Percentiles rank a stretch among this genome's conserved stretches.
Evolutionary conservation across 2,888 invertebrate species (phyloP).

Genomic region (Cantharis rufa): DNA sequence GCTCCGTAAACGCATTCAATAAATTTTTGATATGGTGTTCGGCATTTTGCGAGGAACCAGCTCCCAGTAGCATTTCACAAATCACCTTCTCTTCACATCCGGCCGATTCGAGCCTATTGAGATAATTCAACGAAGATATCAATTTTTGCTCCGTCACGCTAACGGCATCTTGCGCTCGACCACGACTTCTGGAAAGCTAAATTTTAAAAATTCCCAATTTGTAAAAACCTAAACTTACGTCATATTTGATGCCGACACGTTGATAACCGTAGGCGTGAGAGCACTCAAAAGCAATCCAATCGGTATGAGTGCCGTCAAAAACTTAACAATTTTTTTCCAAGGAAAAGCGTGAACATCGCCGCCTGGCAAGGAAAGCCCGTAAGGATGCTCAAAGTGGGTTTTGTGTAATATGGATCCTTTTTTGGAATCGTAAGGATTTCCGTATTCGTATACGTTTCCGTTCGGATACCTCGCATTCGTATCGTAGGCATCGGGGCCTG

Average conservation of each 20-base stretch:
- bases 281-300: constrained; percentile 73
- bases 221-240: constrained; percentile 42
- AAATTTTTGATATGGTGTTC: constrained; percentile 47
- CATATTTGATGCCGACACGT: constrained; percentile 56
- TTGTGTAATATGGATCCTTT: constrained; percentile 14
- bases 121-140: constrained; percentile 13
- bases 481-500: constrained; percentile 5
- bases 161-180: not conserved
- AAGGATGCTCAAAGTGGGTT: constrained; percentile 9
- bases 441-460: not conserved
- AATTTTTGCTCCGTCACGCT: not conserved
- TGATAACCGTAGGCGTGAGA: constrained; percentile 69
- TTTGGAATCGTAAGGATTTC: not conserved
- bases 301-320: constrained; percentile 71
- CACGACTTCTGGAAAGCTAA: constrained; percentile 7
- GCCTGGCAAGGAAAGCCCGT: not conserved
- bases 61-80: constrained; percentile 48
- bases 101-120: constrained; percentile 20
- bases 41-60: constrained; percentile 44
- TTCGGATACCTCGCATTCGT: not conserved
- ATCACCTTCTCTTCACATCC: constrained; percentile 49
- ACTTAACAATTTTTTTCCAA: constrained; percentile 63
- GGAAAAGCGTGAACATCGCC: not conserved
- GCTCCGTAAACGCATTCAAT: constrained; percentile 46
- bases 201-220: not conserved